Evolutionary conservation across 2,113 vertebrate species (phyloP).

Genomic region (Ariopsis seemanni): DNA sequence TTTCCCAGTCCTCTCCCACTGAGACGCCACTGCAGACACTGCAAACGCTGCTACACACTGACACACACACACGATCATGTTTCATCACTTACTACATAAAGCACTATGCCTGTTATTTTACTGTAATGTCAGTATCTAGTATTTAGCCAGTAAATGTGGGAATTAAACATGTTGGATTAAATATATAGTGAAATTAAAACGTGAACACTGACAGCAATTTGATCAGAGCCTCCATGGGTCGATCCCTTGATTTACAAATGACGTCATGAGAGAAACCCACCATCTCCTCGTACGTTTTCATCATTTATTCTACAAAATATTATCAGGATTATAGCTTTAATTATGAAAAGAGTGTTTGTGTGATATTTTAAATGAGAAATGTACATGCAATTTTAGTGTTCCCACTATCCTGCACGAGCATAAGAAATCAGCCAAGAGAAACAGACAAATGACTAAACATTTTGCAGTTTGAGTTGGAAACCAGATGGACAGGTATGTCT

Average conservation of each 20-base stretch:
- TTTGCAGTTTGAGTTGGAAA: neutral
- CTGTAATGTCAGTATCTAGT: neutral
- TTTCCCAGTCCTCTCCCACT: conserved; percentile 97
- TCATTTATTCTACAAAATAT: neutral
- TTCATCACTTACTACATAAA: neutral
- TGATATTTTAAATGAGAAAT: neutral
- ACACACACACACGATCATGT: neutral
- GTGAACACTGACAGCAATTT: neutral
- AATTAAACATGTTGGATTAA: neutral
- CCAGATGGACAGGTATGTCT: neutral
- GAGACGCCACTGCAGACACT: conserved; percentile 94
- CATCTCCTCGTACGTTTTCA: neutral
- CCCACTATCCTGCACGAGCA: neutral
- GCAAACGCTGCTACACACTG: conserved; percentile 95
- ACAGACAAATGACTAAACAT: neutral
- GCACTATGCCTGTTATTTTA: neutral
- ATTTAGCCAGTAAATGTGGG: neutral
- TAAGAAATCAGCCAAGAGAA: neutral
- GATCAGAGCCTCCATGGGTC: neutral
- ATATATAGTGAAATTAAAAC: neutral
- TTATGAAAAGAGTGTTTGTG: neutral
- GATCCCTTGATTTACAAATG: neutral
- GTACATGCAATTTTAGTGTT: neutral
- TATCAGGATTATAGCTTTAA: neutral
- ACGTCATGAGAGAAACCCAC: neutral